Percentiles rank a stretch among this genome's conserved stretches.
Conservation (phyloP, 2,888 invertebrate species). For the Dilophus febrilis region DNA sequence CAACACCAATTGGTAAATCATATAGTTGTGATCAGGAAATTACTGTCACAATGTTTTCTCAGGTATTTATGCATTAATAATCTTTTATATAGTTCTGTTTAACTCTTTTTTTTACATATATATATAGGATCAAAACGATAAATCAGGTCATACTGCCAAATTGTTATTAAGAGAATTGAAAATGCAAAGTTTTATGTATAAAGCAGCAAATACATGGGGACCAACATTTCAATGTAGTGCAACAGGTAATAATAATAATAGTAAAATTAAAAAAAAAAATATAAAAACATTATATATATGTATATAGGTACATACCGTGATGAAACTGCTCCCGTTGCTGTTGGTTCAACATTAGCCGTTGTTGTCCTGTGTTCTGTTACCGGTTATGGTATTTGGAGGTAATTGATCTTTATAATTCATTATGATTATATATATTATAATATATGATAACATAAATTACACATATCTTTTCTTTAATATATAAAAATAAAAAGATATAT, state of each 20-base stretch:
- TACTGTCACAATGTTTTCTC: slow-evolving; percentile 41
- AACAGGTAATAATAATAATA: slow-evolving; percentile 25
- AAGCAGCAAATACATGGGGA: slow-evolving; percentile 45
- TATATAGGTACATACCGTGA: slow-evolving; percentile 39
- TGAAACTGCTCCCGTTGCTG: slow-evolving; percentile 69
- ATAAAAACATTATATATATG: neutral
- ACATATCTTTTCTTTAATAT: neutral
- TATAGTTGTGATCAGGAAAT: slow-evolving; percentile 59
- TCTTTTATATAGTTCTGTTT: neutral
- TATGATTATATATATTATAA: neutral
- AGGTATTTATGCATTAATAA: slow-evolving; percentile 23
- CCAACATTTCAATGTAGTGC: slow-evolving; percentile 30
- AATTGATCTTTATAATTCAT: slow-evolving; percentile 7
- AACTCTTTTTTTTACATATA: slow-evolving; percentile 1
- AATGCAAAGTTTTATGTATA: slow-evolving; percentile 79
- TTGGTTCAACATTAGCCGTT: slow-evolving; percentile 68
- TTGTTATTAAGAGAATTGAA: slow-evolving; percentile 50
- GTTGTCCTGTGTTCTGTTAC: slow-evolving; percentile 65
- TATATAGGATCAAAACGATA: slow-evolving; percentile 24
- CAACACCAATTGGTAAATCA: slow-evolving; percentile 75
- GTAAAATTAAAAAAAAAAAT: too few relatives aligned
- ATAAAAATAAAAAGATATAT: slow-evolving; percentile 42
- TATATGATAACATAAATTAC: neutral
- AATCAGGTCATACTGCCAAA: slow-evolving; percentile 38
- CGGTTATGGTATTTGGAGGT: slow-evolving; percentile 56